Percentiles rank a stretch among this genome's conserved stretches.
phyloP scores from a whole-genome alignment of 2,113 vertebrate genomes.

The Lycaon pictus region DNA sequence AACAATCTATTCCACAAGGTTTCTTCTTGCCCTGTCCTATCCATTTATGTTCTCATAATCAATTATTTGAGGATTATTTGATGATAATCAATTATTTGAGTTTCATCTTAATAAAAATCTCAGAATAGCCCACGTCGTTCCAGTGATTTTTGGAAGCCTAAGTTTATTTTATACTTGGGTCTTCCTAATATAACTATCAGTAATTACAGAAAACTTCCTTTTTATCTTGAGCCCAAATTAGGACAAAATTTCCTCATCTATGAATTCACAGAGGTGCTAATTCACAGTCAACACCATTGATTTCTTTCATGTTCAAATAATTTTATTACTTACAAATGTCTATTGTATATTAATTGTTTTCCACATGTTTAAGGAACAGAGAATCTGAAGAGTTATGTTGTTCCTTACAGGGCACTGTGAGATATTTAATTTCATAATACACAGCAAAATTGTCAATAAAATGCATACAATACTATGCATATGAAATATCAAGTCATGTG shows the following conservation, averaged over 20 bases:
- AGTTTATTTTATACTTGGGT: not conserved
- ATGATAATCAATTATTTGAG: not conserved
- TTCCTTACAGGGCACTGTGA: not conserved
- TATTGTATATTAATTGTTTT: not conserved
- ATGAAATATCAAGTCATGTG: not conserved
- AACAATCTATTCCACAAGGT: not conserved
- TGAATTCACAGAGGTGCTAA: not conserved
- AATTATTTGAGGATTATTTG: not conserved
- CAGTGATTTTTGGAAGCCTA: not conserved
- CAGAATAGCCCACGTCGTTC: not conserved
- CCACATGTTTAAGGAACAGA: not conserved
- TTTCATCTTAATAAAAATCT: not conserved
- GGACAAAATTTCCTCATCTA: not conserved
- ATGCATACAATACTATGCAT: not conserved
- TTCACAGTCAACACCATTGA: not conserved
- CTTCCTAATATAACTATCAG: not conserved
- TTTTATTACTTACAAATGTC: not conserved
- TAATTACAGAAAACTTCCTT: not conserved
- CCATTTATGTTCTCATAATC: not conserved
- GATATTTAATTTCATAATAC: not conserved
- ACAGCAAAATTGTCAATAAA: not conserved
- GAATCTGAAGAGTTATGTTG: not conserved
- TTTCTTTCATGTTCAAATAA: not conserved
- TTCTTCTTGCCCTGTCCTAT: not conserved
- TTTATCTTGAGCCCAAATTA: not conserved